Base-by-base conservation (phyloP, 2,888 invertebrate genomes). In the Ceratothoa steindachneri region DNA sequence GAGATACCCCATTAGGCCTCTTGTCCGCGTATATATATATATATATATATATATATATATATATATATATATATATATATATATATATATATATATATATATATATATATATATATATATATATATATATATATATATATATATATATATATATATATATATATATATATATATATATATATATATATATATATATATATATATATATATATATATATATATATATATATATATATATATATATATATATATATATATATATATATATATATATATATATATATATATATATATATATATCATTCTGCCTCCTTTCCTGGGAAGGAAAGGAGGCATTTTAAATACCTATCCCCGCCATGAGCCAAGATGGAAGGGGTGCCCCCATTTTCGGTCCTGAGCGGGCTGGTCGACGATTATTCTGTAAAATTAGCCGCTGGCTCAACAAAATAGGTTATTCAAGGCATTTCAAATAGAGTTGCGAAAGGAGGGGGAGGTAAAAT, bases 141-240 rank as follows among this genome's bases (percentile, higher is more conserved):
- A 67, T 67, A 68, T 68, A 68, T 68, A 68, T 68, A 68, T 68
- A 68, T 68, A 68, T 68, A 68, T 68, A 68, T 68, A 68, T 68
- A 68, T 60, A 60, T 60, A 60, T 60, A 60, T 60, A 60, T 60
- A 60, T 60, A 60, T 60, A 60, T 60, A 60, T 60, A 60, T 60
- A 60, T 60, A 60, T 60, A 60, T 60, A 60, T 60, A 60, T 60
- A 60, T 60, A 60, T 60, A 60, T 60, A 60, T 60, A 60, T 60
- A 60, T 60, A 60, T 60, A 60, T 60, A 22, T 60, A 60, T 60
- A 60, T 22, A 60, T 60, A 60, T 60, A 60, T 64, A 60, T 60
- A 22, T 22, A 60, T 60, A 60, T 60, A 60, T 60, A 60, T 60
- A 22, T 60, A 60, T 60, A 60, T 60, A 60, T 60, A 60, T 67